Base-by-base conservation (phyloP, 2,888 invertebrate genomes). In the Megastigmus dorsalis region DNA sequence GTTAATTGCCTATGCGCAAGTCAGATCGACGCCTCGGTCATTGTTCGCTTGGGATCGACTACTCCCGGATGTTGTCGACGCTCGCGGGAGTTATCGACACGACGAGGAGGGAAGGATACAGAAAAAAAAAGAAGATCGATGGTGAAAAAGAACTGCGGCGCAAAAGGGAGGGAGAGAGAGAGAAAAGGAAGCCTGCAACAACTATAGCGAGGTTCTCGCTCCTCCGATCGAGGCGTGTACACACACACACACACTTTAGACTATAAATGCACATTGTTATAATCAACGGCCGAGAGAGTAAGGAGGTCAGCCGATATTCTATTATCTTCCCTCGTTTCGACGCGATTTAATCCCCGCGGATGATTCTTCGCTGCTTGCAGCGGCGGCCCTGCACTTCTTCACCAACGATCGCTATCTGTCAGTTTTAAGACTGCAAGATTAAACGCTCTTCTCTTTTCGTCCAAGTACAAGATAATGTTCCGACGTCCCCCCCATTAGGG, bases 261-360 rank as follows among this genome's bases (percentile, higher is more conserved):
- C 60, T 48, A 50, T 15, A 74, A 67, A 52, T 69, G 63, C 41
- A 54, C 20, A 55, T 60, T 71, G 15, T 66, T 65, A 54, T 20
- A 65, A 60, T 59, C 26, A 48, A 66, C 50, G 55, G 10, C 38
- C 36, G 54, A 41, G 48, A 15, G 52, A 54, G 28, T 52, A 71
- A 75, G 15, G 48, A 62, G 75, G 70, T 70, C 74, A 69, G 18
- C 45, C 63, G 66, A 75, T 75, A 66, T 28, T 65, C 18, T 43
- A 41, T 65, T 65, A 59, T 70, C 57, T 62, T n/a, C n/a, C n/a
- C n/a, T n/a, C n/a, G 18, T 50, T 50, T 6, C 41, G 23, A 30
- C 9, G 38, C 41, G 18, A 18, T 66, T 66, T 33, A 45, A 33
- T 59, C 36, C 13, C 9, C 7, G 23, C 50, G 26, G 28, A 20